phyloP scores from a whole-genome alignment of 2,797 vertebrate species.

The Helarctos malayanus region DNA sequence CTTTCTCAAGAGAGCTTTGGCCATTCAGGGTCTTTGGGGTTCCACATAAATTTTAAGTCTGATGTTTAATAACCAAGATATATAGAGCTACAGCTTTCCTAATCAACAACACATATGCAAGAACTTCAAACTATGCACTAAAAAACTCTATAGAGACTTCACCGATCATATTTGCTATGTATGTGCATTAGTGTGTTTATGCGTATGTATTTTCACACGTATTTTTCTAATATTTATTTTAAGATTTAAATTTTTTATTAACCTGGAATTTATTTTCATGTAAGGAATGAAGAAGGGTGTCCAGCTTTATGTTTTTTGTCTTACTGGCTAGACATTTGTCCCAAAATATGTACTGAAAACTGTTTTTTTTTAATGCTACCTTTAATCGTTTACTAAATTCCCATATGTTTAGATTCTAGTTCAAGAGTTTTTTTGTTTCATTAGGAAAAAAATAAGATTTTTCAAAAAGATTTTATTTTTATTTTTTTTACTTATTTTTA shows the following conservation, averaged over 20 bases:
- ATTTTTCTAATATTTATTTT: background rate
- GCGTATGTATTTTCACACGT: background rate
- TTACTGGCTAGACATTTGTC: background rate
- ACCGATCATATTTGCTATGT: background rate
- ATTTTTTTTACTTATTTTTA: too few relatives aligned
- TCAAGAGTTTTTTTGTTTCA: background rate
- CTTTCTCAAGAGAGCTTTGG: too few relatives aligned
- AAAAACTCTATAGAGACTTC: background rate
- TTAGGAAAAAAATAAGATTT: background rate
- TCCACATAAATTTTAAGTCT: background rate
- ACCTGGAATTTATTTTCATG: constrained; percentile 17
- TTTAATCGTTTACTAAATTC: constrained; percentile 1
- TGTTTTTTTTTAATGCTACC: background rate
- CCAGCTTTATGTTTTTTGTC: background rate
- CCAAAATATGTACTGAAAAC: background rate
- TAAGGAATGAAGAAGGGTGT: background rate
- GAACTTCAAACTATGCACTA: background rate
- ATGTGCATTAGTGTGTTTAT: background rate
- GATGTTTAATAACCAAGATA: background rate
- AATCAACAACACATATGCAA: background rate
- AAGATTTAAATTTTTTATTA: background rate
- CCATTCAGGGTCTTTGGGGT: background rate
- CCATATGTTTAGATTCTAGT: background rate
- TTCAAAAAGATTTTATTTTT: too few relatives aligned
- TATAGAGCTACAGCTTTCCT: background rate